These are phyloP conservation scores for Gryllus longicercus DNA, from an alignment of 2,888 invertebrate species.

Conservation along the genomic window DNA sequence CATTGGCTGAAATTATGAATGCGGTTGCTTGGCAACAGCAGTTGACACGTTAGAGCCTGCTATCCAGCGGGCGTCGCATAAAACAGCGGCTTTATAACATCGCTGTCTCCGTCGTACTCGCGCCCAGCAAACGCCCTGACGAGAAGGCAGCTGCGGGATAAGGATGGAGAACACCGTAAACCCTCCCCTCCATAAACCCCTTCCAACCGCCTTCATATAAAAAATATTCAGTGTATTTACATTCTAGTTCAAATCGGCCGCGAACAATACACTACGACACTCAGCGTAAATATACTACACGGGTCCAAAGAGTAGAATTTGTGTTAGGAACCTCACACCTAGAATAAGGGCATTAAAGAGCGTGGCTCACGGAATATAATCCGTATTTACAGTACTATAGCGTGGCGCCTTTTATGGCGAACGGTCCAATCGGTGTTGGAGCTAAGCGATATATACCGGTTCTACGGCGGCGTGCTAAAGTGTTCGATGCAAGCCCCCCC, in stretches of 20 bases:
- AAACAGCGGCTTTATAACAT: conserved; percentile 5
- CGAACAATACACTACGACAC: not conserved
- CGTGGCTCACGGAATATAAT: not conserved
- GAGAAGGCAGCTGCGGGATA: not conserved
- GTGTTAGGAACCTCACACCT: conserved; percentile 3
- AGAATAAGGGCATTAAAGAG: not conserved
- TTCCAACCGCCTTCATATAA: not conserved
- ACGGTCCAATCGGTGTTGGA: not conserved
- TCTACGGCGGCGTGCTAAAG: not conserved
- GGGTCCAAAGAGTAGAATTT: not conserved
- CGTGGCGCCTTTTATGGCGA: not conserved
- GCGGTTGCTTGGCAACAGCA: conserved; percentile 28
- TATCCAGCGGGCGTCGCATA: not conserved
- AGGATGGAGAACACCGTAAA: not conserved
- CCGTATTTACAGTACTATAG: not conserved
- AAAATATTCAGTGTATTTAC: not conserved
- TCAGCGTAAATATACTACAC: not conserved
- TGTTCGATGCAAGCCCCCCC: not conserved
- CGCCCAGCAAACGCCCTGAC: not conserved
- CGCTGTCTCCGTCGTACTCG: not conserved
- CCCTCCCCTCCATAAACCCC: not conserved
- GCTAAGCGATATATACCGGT: not conserved
- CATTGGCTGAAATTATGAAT: conserved; percentile 33
- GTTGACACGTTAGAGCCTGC: conserved; percentile 22
- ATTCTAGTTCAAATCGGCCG: conserved; percentile 4